Percentiles rank a stretch among this genome's conserved stretches.
Evolutionary conservation across 1,140 invertebrate genomes (phyloP).

Genomic region (Leptonema lineaticorne): DNA sequence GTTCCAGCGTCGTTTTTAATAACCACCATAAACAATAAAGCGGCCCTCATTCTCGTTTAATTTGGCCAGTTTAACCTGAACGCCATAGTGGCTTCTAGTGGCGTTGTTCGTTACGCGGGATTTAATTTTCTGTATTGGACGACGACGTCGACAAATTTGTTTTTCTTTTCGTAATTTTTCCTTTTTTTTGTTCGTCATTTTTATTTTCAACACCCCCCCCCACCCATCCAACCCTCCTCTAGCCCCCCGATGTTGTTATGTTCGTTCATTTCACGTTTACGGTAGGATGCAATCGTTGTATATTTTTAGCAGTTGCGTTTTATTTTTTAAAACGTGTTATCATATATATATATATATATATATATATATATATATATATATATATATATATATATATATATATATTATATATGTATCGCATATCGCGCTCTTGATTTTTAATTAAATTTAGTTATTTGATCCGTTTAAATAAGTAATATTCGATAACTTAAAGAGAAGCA

Average conservation of each 20-base stretch:
- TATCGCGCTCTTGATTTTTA: no score
- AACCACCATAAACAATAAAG: slow-evolving; percentile 34
- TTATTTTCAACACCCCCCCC: no score
- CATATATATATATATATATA: not conserved
- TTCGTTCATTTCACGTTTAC: no score
- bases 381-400: not conserved
- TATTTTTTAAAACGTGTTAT: not conserved
- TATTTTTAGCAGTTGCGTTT: not conserved
- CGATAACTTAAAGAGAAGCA: no score
- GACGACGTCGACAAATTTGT: not conserved
- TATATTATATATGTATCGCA: no score
- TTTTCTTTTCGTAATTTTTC: not conserved
- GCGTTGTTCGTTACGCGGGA: slow-evolving; percentile 11
- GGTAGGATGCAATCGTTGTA: no score
- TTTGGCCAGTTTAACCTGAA: slow-evolving; percentile 32
- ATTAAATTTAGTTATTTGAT: not conserved
- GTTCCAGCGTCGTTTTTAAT: slow-evolving; percentile 27
- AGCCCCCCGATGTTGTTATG: not conserved
- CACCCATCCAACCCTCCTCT: no score
- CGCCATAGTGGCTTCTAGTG: no score
- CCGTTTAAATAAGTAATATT: not conserved
- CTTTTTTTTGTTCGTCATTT: not conserved
- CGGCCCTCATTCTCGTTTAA: slow-evolving; percentile 26
- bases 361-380: not conserved
- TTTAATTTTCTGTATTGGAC: slow-evolving; percentile 18